Evolutionary conservation across 2,888 invertebrate species (phyloP).

Genomic region (Mythimna pallens): DNA sequence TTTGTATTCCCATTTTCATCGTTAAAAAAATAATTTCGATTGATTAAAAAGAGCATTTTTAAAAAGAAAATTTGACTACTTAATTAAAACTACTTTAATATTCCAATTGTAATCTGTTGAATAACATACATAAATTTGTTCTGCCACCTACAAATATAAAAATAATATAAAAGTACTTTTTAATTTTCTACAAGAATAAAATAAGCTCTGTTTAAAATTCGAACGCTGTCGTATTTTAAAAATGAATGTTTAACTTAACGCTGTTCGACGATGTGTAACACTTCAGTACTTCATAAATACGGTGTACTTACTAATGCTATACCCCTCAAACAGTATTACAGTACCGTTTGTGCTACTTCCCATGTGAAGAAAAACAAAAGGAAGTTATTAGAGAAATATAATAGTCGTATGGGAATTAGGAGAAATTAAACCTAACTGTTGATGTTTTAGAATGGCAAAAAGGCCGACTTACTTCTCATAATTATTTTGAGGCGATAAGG

Average conservation of each 20-base stretch:
- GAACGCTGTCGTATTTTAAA: slow-evolving; percentile 10
- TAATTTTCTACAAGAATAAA: neutral
- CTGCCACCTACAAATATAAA: neutral
- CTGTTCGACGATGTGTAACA: slow-evolving; percentile 30
- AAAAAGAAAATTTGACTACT: no score
- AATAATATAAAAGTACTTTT: neutral
- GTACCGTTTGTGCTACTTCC: slow-evolving; percentile 58
- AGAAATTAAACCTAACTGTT: slow-evolving; percentile 54
- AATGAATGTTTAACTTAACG: slow-evolving; percentile 9
- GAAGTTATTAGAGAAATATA: slow-evolving; percentile 52
- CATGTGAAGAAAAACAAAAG: slow-evolving; percentile 52
- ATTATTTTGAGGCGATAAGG: slow-evolving; percentile 9
- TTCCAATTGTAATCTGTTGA: neutral
- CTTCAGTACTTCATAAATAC: slow-evolving; percentile 34
- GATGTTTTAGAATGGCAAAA: slow-evolving; percentile 30
- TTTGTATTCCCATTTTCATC: no score
- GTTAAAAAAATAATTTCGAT: no score
- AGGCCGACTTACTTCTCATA: slow-evolving; percentile 23
- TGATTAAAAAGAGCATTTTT: no score
- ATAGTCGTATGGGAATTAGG: slow-evolving; percentile 53
- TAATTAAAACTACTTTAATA: neutral
- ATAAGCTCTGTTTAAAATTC: slow-evolving; percentile 11
- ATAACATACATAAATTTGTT: neutral
- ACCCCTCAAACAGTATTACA: slow-evolving; percentile 23
- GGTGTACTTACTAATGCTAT: slow-evolving; percentile 20